Conservation (phyloP, 2,113 vertebrate genomes). For the Prinia subflava region DNA sequence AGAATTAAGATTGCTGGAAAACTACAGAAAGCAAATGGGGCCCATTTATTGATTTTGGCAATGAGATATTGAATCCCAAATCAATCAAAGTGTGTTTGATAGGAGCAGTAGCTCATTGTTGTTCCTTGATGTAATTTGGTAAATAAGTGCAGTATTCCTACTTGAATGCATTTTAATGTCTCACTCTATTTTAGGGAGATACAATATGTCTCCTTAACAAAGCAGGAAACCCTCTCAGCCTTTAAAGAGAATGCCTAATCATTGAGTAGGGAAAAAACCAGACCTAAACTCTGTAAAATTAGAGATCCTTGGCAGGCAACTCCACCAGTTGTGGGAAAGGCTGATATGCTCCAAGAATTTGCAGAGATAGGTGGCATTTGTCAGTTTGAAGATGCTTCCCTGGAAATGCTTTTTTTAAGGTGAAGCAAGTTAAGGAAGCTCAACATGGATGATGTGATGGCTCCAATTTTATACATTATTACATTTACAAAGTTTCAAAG, state of each 20-base stretch:
- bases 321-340: background rate
- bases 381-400: background rate
- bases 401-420: background rate
- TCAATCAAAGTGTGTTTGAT: background rate
- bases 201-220: background rate
- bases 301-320: background rate
- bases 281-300: background rate
- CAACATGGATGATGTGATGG: background rate
- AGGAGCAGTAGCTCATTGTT: background rate
- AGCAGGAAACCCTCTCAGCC: background rate
- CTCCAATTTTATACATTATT: background rate
- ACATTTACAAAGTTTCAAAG: background rate
- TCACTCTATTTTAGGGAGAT: background rate
- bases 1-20: background rate
- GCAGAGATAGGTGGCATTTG: background rate
- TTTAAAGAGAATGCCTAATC: background rate
- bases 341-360: background rate
- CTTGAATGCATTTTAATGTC: background rate
- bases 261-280: background rate
- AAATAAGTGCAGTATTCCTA: background rate
- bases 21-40: background rate
- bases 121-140: background rate
- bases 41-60: background rate
- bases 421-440: background rate
- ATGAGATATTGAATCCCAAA: background rate